Base-by-base conservation (phyloP, 2,113 vertebrate species). In the Ammodytes dubius region DNA sequence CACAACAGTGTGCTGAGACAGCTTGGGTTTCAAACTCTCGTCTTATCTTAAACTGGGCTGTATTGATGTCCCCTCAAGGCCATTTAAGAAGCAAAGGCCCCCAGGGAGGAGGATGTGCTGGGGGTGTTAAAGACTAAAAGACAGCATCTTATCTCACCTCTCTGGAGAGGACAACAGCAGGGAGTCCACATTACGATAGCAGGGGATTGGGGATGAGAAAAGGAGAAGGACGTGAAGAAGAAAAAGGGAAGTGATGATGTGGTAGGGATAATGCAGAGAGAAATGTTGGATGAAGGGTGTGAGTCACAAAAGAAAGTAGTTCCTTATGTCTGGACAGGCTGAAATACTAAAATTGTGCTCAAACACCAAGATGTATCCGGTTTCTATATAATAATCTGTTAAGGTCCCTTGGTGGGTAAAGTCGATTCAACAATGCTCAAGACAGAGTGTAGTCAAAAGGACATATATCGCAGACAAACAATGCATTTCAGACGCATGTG, bases 11-110 rank as follows among this genome's bases (percentile, higher is more conserved):
- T 61, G 42, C 65, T 67, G 61, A 88, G 71, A 77, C 43, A 58
- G 83, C 81, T 88, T 63, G 35, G 54, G 63, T 88, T 87, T 86
- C 83, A 88, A 75, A 59, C 71, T 65, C 65, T 54, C 15, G 35
- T 87, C 84, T 91, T 78, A 87, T 91, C 88, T 91, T 74, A 86
- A 90, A 91, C 54, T 3, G 53, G 52, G 47, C 71, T 65, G 47
- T 64, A 54, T 58, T 77, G 72, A 83, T 75, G 83, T 88, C 77
- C 86, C 67, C 79, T 84, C 42, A 83, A 87, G 58, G 54, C 47
- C 3, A 2, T 10, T 27, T 37, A 76, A 79, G 46, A 74, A 69
- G 15, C 59, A 11, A 1, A 64, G 57, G 40, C 70, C 58, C 60
- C 64, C 7, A 0, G 2, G 19, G 68, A 53, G 49, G 17, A 65